Conservation (phyloP, 2,888 invertebrate genomes). For the Herminia tarsipennalis region DNA sequence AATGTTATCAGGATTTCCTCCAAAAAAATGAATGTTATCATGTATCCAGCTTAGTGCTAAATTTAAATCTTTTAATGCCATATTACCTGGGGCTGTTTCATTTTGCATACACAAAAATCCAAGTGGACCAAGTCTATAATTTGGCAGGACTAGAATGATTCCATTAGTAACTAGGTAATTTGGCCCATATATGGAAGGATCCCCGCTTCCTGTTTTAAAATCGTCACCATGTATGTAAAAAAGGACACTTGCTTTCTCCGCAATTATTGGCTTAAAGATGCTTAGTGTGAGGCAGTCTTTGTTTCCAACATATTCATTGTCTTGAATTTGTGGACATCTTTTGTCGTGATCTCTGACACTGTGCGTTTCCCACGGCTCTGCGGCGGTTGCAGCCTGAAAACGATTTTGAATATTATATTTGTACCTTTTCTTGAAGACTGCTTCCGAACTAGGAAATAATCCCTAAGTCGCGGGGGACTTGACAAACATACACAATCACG, state of each 20-base stretch:
- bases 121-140: slow-evolving; percentile 71
- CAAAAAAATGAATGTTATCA: slow-evolving; percentile 64
- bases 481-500: too few species aligned
- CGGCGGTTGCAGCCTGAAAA: slow-evolving; percentile 56
- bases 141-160: slow-evolving; percentile 67
- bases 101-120: slow-evolving; percentile 73
- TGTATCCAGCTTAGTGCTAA: slow-evolving; percentile 69
- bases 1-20: slow-evolving; percentile 67
- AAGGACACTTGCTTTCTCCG: slow-evolving; percentile 55
- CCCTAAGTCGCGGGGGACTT: too few species aligned
- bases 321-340: slow-evolving; percentile 62
- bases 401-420: too few species aligned
- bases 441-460: too few species aligned
- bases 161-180: slow-evolving; percentile 60
- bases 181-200: slow-evolving; percentile 68
- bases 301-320: slow-evolving; percentile 47
- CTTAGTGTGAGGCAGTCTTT: slow-evolving; percentile 71
- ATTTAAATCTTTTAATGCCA: slow-evolving; percentile 70
- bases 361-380: slow-evolving; percentile 45
- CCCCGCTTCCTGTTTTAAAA: slow-evolving; percentile 62
- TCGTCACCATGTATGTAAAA: slow-evolving; percentile 75
- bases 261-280: slow-evolving; percentile 57
- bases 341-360: slow-evolving; percentile 49
- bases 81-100: slow-evolving; percentile 69
- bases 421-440: too few species aligned